Base-by-base conservation (phyloP, 1,140 invertebrate species). In the Asobara japonica region DNA sequence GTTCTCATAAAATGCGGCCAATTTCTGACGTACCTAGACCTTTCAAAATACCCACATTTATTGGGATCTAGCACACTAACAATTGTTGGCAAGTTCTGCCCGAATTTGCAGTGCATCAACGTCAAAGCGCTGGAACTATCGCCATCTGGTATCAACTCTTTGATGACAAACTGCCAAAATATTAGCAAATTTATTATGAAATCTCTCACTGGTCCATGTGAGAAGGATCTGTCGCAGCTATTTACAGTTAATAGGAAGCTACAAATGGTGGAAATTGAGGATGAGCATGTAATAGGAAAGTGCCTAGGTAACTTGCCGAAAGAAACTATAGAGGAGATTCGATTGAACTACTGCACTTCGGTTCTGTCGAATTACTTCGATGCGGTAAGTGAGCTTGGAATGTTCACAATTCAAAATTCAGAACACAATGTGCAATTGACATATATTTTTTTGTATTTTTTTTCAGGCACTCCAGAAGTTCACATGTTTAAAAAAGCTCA, bases 31-130 rank as follows among this genome's bases (percentile, higher is more conserved):
- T 66, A 75, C 18, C 77, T 87, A 31, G 74, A 80, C 60, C 73
- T 84, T 4, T 80, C 80, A 0, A 51, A 31, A 31, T 27, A 18
- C 16, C 22, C 65, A 0, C 71, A 78, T 60, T 27, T 60, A 8
- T 77, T 87, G 30, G 68, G 74, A 4, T 74, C 74, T 48, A 85
- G 82, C 45, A 82, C 84, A n/a, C 11, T 86, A 10, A 82, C 80
- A n/a, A 78, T 85, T 5, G 72, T 85, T 8, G 81, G 76, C 0
- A 84, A 82, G 74, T 70, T 84, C 3, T 86, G 84, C 69, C 81
- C 83, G 4, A 85, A 85, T 74, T 73, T 87, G 11, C 77, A 80
- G 22, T 75, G n/a, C 16, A 74, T 86, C 13, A 74, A 86, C 71
- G 56, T 83, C n/a, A 81, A 75, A 6, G 71, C 65, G n/a, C 38